phyloP scores from a whole-genome alignment of 2,113 vertebrate species.

The Pelecanus crispus region DNA sequence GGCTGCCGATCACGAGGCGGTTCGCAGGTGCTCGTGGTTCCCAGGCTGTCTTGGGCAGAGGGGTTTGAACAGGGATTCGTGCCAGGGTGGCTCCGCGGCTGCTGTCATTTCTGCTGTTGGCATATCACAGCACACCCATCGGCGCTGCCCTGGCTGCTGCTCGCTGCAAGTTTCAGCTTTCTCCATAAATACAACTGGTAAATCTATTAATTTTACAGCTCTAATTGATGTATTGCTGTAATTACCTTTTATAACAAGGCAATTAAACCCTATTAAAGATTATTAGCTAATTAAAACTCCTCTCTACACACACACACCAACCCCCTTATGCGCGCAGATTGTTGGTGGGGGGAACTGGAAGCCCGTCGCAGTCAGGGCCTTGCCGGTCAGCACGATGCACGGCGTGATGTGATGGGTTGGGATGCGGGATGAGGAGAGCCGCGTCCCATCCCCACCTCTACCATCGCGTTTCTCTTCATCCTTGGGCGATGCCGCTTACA shows the following conservation, averaged over 20 bases:
- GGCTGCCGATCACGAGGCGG: neutral
- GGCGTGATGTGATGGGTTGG: neutral
- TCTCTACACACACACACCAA: neutral
- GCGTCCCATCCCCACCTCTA: neutral
- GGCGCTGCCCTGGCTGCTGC: neutral
- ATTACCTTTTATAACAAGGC: slow-evolving; percentile 61
- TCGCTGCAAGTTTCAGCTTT: neutral
- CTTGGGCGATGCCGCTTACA: neutral
- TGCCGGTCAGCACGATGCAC: neutral
- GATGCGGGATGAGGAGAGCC: neutral
- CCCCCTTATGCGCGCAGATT: neutral
- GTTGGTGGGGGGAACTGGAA: neutral
- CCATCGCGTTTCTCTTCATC: fast-evolving
- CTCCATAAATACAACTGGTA: slow-evolving; percentile 17
- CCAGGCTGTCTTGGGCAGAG: neutral
- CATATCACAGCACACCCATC: neutral
- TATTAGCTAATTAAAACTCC: slow-evolving; percentile 53
- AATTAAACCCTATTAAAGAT: slow-evolving; percentile 54
- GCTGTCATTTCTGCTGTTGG: neutral
- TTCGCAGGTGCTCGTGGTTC: neutral
- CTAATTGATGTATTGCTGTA: slow-evolving; percentile 55
- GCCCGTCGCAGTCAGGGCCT: neutral
- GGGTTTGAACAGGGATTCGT: neutral
- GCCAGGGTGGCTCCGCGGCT: fast-evolving
- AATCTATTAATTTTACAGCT: slow-evolving; percentile 56